A percentile compares a stretch with the other conserved stretches of the same genome.
These are phyloP conservation scores for Nasua narica DNA, from an alignment of 2,797 vertebrate species.

Conservation along the genomic window DNA sequence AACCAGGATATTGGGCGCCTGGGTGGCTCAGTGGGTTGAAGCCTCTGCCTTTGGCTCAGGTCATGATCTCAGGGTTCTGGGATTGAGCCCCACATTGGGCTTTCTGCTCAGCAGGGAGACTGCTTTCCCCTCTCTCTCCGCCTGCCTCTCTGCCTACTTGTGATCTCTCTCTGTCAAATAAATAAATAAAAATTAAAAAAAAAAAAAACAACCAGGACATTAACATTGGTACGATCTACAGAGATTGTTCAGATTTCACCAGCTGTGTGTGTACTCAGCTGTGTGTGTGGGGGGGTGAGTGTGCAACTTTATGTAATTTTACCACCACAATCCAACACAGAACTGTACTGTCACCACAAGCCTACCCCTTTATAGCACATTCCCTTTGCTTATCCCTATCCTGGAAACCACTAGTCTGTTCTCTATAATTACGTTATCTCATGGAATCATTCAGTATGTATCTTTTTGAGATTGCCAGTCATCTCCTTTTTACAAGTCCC, in stretches of 20 bases:
- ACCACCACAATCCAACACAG: background rate
- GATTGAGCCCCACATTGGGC: no score
- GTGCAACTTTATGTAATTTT: background rate
- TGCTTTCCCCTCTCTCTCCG: no score
- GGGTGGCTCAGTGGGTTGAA: no score
- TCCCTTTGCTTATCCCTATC: no score
- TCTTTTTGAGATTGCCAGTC: background rate
- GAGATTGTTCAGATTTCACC: background rate
- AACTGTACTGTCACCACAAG: no score
- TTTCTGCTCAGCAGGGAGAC: no score
- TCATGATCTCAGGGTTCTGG: no score
- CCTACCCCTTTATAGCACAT: background rate
- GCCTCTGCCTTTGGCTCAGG: no score
- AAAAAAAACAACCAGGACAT: background rate
- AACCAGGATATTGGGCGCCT: background rate
- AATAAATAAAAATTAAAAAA: no score
- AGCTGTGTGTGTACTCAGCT: background rate
- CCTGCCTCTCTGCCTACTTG: no score
- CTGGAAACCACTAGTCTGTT: background rate
- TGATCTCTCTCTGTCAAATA: no score
- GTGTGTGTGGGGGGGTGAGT: background rate
- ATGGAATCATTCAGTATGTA: background rate
- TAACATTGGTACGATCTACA: background rate
- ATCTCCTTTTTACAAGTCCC: background rate
- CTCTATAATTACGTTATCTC: background rate